Evolutionary conservation across 2,888 invertebrate species (phyloP), one percentile per base, ranked within the genome.

Genomic region (Coenonympha glycerion): DNA sequence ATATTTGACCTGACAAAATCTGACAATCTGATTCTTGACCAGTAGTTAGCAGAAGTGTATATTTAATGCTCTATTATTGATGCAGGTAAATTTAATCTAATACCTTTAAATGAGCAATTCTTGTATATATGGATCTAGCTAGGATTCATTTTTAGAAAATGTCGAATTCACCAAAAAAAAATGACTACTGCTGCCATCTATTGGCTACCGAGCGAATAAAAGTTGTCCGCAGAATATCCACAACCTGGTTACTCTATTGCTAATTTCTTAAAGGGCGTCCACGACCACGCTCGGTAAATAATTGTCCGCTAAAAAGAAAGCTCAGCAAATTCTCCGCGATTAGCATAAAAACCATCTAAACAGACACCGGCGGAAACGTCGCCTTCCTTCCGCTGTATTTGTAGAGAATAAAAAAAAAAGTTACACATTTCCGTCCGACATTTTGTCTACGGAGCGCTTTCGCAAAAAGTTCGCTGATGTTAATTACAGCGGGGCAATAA

Each of bases 291-390:
- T 62, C 70, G 64, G 73, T 83, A 78, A 85, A 84, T 85, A 85
- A 86, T 81, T 76, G 75, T 77, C 70, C 68, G 67, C 72, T 78
- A 74, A 78, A 83, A 80, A 80, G 78, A 81, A 80, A 80, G 68
- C 73, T 75, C 77, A 71, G 77, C 76, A 79, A 86, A 86, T n/a
- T 82, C 81, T 78, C 71, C 65, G 53, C 73, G 79, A 87, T 87
- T 87, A 85, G 71, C 86, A 87, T 87, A 86, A 87, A 86, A 85
- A 81, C 74, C 83, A 79, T 73, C 84, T 83, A 82, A 86, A 82
- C 84, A 79, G 81, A 65, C n/a, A n/a, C 78, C 68, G 73, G 64
- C 73, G 81, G 82, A 84, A 79, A 78, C 74, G 71, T 69, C 73
- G 79, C 61, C 79, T 84, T 83, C 85, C 86, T 87, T 86, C 86